Base-by-base conservation (phyloP, 1,140 invertebrate species). In the Drosophila lacteicornis region DNA sequence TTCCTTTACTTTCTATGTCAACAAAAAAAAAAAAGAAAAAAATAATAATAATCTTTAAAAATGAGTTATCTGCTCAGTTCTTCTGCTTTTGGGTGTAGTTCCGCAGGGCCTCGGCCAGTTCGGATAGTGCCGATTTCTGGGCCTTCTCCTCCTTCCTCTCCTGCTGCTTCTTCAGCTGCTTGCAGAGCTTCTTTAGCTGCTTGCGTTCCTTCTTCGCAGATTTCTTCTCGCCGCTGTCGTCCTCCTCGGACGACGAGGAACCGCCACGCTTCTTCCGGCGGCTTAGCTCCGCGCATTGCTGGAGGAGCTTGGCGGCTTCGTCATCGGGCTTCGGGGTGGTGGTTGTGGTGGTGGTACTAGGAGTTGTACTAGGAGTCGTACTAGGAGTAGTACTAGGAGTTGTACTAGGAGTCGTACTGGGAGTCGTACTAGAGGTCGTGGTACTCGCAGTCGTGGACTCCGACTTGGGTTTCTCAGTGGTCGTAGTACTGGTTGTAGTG, bases 111-210 rank as follows among this genome's bases (percentile, higher is more conserved):
- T 71, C 67, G 17, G 85, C 61, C 43, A 90, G 33, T 3, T 90
- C 75, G 9, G 46, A 11, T 5, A 75, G 38, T 1, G 49, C 33
- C 9, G 51, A 50, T 2, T 74, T 62, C n/a, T 80, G 60, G 49
- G 66, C 40, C 11, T 63, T 42, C 45, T 91, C 55, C 66, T 87
- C 40, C 47, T 86, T 82, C 19, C 38, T 46, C 30, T 82, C 75
- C 59, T 82, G 71, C 53, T 86, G 62, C 46, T 58, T 74, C 50
- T 30, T 74, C 7, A 91, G 42, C 17, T 79, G 58, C 66, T 91
- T 91, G 87, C 87, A 91, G 56, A 91, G 61, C 46, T 91, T 87
- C 78, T 91, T 91, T 11, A 91, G 65, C 70, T 91, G 76, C 77
- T 91, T 91, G 63, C 80, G 80, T 11, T 91, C 80, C 33, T 83